Conservation (phyloP, 2,888 invertebrate genomes). For the Morinoia aosen region DNA sequence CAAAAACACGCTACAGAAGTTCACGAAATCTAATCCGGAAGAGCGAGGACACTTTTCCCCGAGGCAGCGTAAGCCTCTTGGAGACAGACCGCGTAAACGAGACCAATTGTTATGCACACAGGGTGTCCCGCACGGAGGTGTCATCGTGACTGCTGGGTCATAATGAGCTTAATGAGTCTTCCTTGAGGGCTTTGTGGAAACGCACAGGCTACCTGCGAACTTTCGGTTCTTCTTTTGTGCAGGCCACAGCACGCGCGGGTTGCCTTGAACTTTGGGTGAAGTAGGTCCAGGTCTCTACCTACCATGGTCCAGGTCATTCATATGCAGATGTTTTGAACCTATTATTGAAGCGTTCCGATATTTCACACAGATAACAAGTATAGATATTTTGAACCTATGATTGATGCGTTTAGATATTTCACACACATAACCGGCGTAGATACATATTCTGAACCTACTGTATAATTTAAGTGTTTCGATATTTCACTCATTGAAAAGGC, state of each 20-base stretch:
- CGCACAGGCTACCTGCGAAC: not conserved
- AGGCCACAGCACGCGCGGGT: not conserved
- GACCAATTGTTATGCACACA: not conserved
- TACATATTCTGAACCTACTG: too few species aligned
- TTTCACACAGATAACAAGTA: too few species aligned
- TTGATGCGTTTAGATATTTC: too few species aligned
- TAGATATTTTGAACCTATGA: too few species aligned
- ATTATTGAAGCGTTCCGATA: too few species aligned
- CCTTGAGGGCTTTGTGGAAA: not conserved
- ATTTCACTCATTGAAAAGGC: too few species aligned
- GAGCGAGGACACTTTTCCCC: not conserved
- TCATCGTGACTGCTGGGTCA: not conserved
- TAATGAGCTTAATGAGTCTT: slow-evolving; percentile 1
- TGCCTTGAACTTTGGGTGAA: not conserved
- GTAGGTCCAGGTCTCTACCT: too few species aligned
- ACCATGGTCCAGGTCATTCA: too few species aligned
- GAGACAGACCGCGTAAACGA: not conserved
- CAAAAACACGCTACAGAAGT: not conserved
- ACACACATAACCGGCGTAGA: too few species aligned
- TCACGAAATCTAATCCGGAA: not conserved
- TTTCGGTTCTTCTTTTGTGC: not conserved
- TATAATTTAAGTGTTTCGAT: too few species aligned
- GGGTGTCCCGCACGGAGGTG: not conserved
- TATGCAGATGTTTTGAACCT: too few species aligned
- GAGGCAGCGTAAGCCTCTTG: not conserved